Percentiles rank a stretch among this genome's conserved stretches.
Evolutionary conservation across 2,113 vertebrate species (phyloP).

Genomic region (Numenius arquata): DNA sequence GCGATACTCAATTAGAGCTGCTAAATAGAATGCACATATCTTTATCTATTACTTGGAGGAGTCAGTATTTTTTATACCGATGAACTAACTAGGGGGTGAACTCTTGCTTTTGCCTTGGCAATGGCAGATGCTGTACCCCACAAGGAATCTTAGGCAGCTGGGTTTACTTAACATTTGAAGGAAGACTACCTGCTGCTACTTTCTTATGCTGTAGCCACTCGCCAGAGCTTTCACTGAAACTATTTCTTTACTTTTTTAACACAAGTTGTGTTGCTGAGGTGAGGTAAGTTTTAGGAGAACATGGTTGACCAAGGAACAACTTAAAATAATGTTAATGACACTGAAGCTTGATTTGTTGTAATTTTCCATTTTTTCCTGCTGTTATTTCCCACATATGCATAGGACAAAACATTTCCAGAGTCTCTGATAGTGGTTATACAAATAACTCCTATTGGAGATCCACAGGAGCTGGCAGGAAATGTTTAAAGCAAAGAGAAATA

Average conservation of each 20-base stretch:
- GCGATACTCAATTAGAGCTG: neutral
- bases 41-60: neutral
- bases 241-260: neutral
- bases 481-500: neutral
- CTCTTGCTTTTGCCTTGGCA: neutral
- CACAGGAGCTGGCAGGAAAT: neutral
- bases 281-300: neutral
- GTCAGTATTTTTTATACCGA: neutral
- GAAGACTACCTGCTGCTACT: neutral
- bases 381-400: neutral
- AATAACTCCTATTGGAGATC: neutral
- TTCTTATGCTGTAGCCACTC: accelerated
- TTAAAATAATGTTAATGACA: neutral
- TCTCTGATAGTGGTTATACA: neutral
- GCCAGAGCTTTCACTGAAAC: neutral
- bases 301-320: neutral
- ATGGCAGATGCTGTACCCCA: neutral
- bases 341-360: neutral
- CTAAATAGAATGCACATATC: neutral
- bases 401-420: neutral
- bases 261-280: neutral
- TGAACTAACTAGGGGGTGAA: accelerated
- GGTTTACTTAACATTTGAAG: neutral
- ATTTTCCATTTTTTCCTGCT: neutral
- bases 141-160: neutral